Percentiles rank a stretch among this genome's conserved stretches.
phyloP scores from a whole-genome alignment of 2,113 vertebrate species.

The Uropsilus gracilis region DNA sequence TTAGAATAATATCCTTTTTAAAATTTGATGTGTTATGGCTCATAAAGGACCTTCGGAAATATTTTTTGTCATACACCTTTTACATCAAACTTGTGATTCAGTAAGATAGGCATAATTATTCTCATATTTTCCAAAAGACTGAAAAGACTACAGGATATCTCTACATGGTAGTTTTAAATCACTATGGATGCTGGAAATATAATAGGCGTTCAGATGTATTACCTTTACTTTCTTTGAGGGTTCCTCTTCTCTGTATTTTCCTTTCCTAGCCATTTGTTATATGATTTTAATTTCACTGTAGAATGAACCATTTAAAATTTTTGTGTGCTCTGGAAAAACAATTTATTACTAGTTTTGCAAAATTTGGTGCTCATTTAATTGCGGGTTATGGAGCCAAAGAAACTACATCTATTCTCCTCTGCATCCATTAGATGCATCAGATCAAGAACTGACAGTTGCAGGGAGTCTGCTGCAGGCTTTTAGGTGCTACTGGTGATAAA shows the following conservation, averaged over 20 bases:
- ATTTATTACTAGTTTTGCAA: neutral
- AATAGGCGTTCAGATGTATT: neutral
- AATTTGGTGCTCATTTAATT: neutral
- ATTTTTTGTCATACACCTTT: conserved; percentile 9
- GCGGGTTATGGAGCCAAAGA: neutral
- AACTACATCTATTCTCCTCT: neutral
- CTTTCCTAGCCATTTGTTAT: neutral
- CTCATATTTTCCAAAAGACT: neutral
- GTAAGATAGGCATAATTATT: neutral
- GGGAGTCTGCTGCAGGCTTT: neutral
- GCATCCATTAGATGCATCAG: too few relatives aligned
- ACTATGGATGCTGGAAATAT: neutral
- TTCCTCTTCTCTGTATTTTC: neutral
- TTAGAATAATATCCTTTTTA: neutral
- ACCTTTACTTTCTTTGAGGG: neutral
- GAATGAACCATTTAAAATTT: neutral
- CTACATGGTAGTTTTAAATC: neutral
- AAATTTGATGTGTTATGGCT: neutral
- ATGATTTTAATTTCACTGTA: neutral
- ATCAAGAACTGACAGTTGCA: neutral
- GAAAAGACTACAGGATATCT: neutral
- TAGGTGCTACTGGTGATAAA: neutral
- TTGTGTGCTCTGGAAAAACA: conserved; percentile 4
- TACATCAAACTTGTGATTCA: neutral
- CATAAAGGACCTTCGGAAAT: neutral